These are phyloP conservation scores for Tragelaphus imberbis DNA, from an alignment of 2,113 vertebrate species.

Conservation along the genomic window DNA sequence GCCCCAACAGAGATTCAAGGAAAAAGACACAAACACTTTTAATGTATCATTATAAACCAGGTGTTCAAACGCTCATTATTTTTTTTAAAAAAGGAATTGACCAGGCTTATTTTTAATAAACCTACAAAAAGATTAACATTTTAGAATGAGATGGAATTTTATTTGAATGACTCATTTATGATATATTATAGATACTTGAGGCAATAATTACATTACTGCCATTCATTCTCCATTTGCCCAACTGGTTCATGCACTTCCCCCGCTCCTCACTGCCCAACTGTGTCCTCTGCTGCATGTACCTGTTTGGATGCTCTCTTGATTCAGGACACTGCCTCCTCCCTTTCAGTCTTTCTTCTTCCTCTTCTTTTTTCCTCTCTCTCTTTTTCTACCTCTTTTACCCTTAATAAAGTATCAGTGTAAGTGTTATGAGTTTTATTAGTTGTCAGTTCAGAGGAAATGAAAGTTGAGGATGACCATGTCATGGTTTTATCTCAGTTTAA, in stretches of 20 bases:
- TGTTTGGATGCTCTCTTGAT: not conserved
- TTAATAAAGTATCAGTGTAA: not conserved
- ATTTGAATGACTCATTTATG: not conserved
- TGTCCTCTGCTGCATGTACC: not conserved
- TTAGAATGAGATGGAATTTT: not conserved
- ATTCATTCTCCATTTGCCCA: not conserved
- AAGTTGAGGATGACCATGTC: not conserved
- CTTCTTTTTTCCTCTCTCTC: not conserved
- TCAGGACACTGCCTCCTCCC: not conserved
- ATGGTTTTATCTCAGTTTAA: not conserved
- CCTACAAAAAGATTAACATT: not conserved
- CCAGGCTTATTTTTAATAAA: not conserved
- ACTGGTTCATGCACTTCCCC: not conserved
- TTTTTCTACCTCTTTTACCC: not conserved
- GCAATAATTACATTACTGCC: not conserved
- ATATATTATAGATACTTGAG: not conserved
- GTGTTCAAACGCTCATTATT: not conserved
- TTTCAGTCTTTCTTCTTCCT: not conserved
- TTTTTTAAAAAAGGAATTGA: not conserved
- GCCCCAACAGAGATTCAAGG: not conserved
- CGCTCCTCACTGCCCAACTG: rapidly evolving
- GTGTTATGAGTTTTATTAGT: not conserved
- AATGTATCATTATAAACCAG: not conserved
- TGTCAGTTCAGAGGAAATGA: not conserved
- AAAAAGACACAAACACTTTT: not conserved